Conservation (phyloP, 2,888 invertebrate genomes). For the Metacarcinus magister region DNA sequence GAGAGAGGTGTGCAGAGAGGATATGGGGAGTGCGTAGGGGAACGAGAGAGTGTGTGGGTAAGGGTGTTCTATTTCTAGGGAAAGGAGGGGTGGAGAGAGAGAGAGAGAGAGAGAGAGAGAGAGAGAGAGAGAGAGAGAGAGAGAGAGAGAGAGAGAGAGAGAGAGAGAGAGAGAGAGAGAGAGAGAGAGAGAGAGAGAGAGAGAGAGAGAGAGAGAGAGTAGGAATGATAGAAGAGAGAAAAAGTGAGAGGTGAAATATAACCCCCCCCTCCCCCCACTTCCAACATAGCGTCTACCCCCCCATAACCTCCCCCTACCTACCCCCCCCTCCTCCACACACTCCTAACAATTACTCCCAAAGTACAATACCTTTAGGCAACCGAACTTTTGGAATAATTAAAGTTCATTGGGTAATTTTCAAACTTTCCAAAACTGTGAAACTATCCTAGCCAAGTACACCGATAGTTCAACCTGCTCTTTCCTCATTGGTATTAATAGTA, state of each 20-base stretch:
- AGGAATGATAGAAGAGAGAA: not conserved
- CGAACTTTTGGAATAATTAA: no score
- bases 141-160: slow-evolving; percentile 14
- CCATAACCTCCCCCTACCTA: no score
- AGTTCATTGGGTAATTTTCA: no score
- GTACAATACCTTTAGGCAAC: no score
- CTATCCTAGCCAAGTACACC: no score
- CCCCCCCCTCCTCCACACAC: no score
- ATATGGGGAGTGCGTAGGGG: not conserved
- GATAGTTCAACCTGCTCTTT: no score
- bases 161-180: not conserved
- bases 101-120: not conserved
- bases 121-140: not conserved
- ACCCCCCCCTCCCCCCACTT: not conserved
- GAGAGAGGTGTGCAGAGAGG: not conserved
- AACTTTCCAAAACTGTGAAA: no score
- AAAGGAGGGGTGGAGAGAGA: not conserved
- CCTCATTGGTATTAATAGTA: no score
- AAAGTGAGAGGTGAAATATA: not conserved
- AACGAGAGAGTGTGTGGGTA: not conserved
- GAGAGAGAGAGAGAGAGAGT: slow-evolving; percentile 52
- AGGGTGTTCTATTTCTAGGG: not conserved
- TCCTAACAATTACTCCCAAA: no score
- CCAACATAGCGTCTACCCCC: no score
- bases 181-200: slow-evolving; percentile 27